These are phyloP conservation scores for Hydropsyche tenuis DNA, from an alignment of 1,140 invertebrate species.

Conservation along the genomic window DNA sequence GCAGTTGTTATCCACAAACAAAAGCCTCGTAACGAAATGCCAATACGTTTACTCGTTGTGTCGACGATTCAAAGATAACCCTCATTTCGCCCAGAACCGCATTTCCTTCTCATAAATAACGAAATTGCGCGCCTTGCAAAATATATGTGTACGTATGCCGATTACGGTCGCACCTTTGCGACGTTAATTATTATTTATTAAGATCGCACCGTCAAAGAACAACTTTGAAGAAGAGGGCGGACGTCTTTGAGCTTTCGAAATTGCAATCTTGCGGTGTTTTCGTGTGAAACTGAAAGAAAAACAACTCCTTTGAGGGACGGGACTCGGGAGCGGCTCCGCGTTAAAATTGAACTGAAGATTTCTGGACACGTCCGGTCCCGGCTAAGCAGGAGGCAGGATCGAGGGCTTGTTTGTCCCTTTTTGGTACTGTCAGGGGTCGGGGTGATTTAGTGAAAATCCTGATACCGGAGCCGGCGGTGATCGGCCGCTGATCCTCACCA, in stretches of 20 bases:
- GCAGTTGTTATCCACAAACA: not conserved
- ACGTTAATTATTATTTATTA: slow-evolving; percentile 19
- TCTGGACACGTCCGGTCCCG: not conserved
- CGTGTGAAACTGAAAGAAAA: slow-evolving; percentile 20
- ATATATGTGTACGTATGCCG: not conserved
- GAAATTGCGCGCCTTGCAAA: not conserved
- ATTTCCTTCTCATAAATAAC: not conserved
- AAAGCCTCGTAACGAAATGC: slow-evolving; percentile 3
- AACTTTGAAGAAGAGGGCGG: not conserved
- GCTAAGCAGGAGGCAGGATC: not conserved
- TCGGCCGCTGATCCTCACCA: slow-evolving; percentile 14
- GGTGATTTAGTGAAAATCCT: not conserved
- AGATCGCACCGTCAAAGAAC: not conserved
- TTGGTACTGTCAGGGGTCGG: not conserved
- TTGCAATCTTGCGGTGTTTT: slow-evolving; percentile 21
- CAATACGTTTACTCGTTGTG: not conserved
- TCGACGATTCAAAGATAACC: not conserved
- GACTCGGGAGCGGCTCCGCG: not conserved
- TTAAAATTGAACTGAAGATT: not conserved
- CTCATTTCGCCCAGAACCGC: not conserved
- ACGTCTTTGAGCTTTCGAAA: not conserved
- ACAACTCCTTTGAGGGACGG: not conserved
- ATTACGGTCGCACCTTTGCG: not conserved
- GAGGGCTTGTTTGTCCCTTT: not conserved
- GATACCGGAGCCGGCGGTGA: not conserved